These are phyloP conservation scores for Cheirogaleus major DNA, from an alignment of 2,797 vertebrate genomes.

Conservation along the genomic window DNA sequence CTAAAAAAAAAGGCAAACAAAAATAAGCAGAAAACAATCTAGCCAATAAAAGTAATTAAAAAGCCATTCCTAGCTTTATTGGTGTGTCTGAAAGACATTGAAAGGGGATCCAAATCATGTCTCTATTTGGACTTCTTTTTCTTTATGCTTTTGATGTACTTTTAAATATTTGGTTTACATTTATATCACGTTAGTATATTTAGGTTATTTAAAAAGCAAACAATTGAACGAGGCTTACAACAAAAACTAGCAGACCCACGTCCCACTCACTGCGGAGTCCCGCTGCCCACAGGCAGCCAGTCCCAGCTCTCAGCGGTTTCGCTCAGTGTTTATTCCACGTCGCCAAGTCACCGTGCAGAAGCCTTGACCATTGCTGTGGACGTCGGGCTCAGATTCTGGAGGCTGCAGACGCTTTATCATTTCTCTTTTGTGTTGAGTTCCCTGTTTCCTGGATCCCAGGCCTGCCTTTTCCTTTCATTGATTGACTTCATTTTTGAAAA, in stretches of 20 bases:
- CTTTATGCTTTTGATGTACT: background rate
- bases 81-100: background rate
- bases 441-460: background rate
- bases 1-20: background rate
- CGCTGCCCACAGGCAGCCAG: background rate
- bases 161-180: background rate
- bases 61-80: background rate
- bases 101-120: background rate
- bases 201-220: background rate
- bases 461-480: background rate
- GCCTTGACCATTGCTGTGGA: background rate
- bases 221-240: background rate
- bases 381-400: background rate
- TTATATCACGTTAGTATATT: background rate
- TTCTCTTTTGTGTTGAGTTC: background rate
- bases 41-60: background rate
- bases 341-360: fast-evolving
- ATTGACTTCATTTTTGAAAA: background rate
- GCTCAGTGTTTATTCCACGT: background rate
- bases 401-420: background rate
- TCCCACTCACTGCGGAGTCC: background rate
- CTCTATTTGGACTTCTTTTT: background rate
- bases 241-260: background rate
- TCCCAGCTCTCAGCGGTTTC: background rate
- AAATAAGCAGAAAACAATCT: background rate